Evolutionary conservation across 1,140 invertebrate species (phyloP), one percentile per base, ranked within the genome.

Genomic region (Papilio polytes): DNA sequence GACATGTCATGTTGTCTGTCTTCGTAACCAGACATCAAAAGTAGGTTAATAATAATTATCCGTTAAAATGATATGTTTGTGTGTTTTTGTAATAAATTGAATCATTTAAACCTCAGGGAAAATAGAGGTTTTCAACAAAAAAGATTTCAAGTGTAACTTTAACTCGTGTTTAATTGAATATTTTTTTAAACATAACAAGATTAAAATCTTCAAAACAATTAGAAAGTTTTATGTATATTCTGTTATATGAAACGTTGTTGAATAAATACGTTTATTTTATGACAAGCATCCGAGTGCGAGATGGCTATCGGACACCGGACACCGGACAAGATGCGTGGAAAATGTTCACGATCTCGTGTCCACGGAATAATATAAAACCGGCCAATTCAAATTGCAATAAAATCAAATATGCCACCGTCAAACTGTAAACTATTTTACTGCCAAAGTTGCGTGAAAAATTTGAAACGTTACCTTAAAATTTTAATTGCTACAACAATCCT

Each of bases 181-280:
- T 4, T 18, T 51, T 51, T 51, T 51, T 18, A 51, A 6, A 18
- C 48, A 63, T 59, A 70, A 70, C 22, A 70, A 70, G 13, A 70
- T 70, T 70, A 31, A 36, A 70, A 31, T 31, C 63, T 31, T 70
- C 63, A 70, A 36, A 70, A 70, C 63, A 70, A 70, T 70, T 70
- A 70, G 63, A 70, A 70, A 70, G 63, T 31, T 70, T 36, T 15
- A 70, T 22, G 59, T 22, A 13, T 70, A 70, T 36, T 66, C 20
- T 36, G 63, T 31, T 70, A 70, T 70, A 70, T 15, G 63, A 70
- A 70, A 70, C 63, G 63, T 70, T 70, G 63, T 70, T 70, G 63
- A 70, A 70, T 70, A 70, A 70, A 70, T 70, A 70, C 13, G 12
- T 31, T 31, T 31, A 31, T 70, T 70, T 31, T 7, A 70, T 15